Base-by-base conservation (phyloP, 2,113 vertebrate genomes). In the Sinosuthora webbiana region DNA sequence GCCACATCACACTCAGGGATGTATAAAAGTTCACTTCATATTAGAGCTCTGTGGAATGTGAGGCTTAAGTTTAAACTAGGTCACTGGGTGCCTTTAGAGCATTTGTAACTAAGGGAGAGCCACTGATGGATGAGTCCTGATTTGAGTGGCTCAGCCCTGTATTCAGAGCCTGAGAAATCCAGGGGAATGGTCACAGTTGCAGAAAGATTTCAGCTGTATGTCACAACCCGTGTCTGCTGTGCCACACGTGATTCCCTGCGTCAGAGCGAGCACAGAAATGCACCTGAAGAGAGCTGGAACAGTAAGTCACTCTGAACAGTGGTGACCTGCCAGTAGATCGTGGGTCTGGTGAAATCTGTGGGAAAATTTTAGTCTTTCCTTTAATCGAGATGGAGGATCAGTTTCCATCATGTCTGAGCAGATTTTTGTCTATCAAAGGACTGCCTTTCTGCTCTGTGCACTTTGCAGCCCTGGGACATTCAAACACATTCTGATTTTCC, bases 221-320 rank as follows among this genome's bases (percentile, higher is more conserved):
- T 68, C 1, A 0, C 35, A 35, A 5, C 13, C 25, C 0, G 0
- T 23, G 57, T 19, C 52, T 55, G 2, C 80, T 30, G 56, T 81
- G 60, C 31, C 44, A 7, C 7, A 0, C 0, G 0, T 7, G 81
- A n/a, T 65, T 52, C 74, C 52, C 70, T 59, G 31, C 0, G 0
- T 37, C 65, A 50, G 3, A 6, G 6, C 9, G 15, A 70, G n/a
- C 62, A 11, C 23, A 53, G 28, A 62, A 89, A 65, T 1, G 7
- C 44, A 19, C 56, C 79, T 60, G 41, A 15, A 60, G 53, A 12
- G 47, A 10, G 37, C 68, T 55, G n/a, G 19, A 80, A 24, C 24
- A 73, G 11, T 39, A 22, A 28, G 21, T 50, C 37, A 47, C 57
- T 57, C 47, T 41, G 8, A 74, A 4, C 13, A 71, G 12, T 17